Conservation (phyloP, 2,888 invertebrate genomes). For the Drosophila affinis region DNA sequence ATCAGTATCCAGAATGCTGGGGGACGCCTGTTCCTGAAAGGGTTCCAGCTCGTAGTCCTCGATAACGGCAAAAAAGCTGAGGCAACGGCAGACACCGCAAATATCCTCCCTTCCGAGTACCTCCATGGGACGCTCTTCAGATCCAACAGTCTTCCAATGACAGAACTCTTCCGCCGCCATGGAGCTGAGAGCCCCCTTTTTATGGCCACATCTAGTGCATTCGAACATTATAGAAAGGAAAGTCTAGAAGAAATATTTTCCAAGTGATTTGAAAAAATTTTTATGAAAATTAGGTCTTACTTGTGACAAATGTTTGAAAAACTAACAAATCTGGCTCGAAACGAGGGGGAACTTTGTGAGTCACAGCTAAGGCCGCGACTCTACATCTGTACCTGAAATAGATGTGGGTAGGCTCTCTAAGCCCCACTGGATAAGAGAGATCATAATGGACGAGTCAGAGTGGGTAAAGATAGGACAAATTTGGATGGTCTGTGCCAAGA, state of each 20-base stretch:
- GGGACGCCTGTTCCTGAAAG: background rate
- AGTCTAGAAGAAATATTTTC: too few relatives aligned
- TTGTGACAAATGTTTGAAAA: too few relatives aligned
- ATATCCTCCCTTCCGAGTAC: background rate
- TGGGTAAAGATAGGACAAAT: too few relatives aligned
- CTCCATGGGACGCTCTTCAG: background rate
- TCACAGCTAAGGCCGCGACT: background rate
- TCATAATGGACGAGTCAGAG: too few relatives aligned
- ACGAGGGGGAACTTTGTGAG: background rate
- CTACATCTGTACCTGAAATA: background rate
- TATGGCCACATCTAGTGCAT: background rate
- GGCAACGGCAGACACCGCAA: background rate
- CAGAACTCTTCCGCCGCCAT: background rate
- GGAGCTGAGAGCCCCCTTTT: background rate
- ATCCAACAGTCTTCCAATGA: background rate
- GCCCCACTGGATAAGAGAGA: too few relatives aligned
- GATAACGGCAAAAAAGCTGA: background rate
- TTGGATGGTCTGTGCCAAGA: too few relatives aligned
- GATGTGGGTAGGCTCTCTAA: too few relatives aligned
- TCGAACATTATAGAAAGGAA: background rate
- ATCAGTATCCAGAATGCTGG: background rate
- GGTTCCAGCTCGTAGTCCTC: background rate
- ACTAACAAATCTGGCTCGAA: too few relatives aligned
- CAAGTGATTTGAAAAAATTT: too few relatives aligned
- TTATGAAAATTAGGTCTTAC: too few relatives aligned